These are phyloP conservation scores for Apamea epomidion DNA, from an alignment of 2,888 invertebrate genomes.

Conservation along the genomic window DNA sequence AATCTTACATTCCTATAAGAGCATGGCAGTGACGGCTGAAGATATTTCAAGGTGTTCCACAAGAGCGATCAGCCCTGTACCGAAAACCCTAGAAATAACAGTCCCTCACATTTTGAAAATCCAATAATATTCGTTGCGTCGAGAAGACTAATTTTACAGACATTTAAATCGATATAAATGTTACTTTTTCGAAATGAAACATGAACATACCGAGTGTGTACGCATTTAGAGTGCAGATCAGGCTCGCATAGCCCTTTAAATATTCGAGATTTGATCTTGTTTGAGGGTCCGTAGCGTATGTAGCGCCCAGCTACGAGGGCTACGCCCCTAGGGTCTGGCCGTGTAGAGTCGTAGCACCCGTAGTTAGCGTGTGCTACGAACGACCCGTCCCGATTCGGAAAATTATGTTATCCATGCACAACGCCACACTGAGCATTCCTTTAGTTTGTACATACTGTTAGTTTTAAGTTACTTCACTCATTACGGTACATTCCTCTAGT, in stretches of 20 bases:
- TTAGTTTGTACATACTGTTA: background rate
- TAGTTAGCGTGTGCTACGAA: background rate
- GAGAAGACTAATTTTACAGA: background rate
- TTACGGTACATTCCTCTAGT: background rate
- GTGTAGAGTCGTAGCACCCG: background rate
- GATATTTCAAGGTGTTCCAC: background rate
- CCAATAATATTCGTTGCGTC: background rate
- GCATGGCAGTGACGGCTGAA: background rate
- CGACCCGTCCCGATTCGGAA: background rate
- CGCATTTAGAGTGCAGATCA: background rate
- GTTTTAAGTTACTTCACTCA: background rate
- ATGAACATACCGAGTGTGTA: background rate
- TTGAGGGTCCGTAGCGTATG: background rate
- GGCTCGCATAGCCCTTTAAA: background rate
- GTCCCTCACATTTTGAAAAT: background rate
- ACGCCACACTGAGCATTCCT: background rate
- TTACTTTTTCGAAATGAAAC: background rate
- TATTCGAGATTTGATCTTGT: background rate
- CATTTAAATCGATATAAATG: background rate
- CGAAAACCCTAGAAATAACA: background rate
- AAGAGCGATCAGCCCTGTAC: too few species aligned
- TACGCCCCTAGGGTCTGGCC: background rate
- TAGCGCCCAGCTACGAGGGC: background rate
- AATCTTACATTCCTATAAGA: too few species aligned
- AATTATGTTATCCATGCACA: background rate